These are phyloP conservation scores for Meandrusa payeni DNA, from an alignment of 2,888 invertebrate species.

Conservation along the genomic window DNA sequence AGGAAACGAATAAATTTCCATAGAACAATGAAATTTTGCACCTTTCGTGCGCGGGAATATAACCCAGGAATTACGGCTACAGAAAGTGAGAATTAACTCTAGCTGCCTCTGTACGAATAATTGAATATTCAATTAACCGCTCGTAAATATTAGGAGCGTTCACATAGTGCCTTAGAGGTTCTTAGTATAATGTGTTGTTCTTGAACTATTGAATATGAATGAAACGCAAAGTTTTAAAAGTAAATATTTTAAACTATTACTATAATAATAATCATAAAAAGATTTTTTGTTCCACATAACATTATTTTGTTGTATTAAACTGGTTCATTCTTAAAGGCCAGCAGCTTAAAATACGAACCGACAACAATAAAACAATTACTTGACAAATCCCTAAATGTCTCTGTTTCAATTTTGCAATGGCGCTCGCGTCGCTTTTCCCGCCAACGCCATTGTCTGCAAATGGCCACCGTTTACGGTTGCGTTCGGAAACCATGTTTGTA, in stretches of 20 bases:
- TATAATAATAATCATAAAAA: neutral
- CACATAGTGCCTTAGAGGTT: conserved; percentile 31
- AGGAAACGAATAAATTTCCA: no score
- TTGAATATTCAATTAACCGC: conserved; percentile 58
- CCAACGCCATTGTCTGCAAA: conserved; percentile 72
- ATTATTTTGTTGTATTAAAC: conserved; percentile 1
- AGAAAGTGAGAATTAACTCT: conserved; percentile 14
- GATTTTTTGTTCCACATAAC: neutral
- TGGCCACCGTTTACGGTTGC: conserved; percentile 60
- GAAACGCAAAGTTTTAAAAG: conserved; percentile 3
- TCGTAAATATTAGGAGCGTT: conserved; percentile 41
- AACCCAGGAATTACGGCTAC: neutral
- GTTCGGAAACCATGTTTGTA: conserved; percentile 52
- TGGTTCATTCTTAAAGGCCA: neutral
- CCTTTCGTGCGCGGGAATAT: conserved; percentile 5
- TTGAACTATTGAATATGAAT: conserved; percentile 14
- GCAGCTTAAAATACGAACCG: conserved; percentile 5
- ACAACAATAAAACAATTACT: conserved; percentile 40
- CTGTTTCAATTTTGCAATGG: conserved; percentile 36
- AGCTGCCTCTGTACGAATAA: conserved; percentile 37
- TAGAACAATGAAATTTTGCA: no score
- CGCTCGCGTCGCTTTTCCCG: conserved; percentile 52
- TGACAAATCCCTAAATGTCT: conserved; percentile 51
- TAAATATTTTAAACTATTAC: neutral
- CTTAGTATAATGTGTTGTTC: conserved; percentile 5